Conservation (phyloP, 1,140 invertebrate genomes). For the Atta colombica region DNA sequence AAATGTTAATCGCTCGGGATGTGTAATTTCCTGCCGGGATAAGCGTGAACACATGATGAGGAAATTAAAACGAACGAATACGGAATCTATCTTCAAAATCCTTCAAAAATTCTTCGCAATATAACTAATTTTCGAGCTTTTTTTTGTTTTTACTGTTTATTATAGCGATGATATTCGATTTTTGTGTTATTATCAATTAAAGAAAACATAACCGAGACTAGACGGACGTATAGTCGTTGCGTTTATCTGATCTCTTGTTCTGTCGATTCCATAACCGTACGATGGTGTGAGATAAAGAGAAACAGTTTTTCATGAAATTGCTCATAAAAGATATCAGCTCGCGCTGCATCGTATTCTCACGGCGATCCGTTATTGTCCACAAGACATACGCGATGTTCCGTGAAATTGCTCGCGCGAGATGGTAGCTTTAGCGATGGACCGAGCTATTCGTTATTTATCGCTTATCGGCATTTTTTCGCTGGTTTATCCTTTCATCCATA, state of each 20-base stretch:
- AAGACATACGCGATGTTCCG: conserved; percentile 19
- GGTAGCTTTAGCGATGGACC: background rate
- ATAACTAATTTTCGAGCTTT: background rate
- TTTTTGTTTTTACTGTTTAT: background rate
- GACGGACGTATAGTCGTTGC: background rate
- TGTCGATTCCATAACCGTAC: background rate
- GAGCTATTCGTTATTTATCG: conserved; percentile 30
- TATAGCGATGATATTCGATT: background rate
- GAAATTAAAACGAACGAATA: conserved; percentile 1
- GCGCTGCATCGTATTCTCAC: background rate
- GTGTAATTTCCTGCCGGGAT: conserved; percentile 9
- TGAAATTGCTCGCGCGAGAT: conserved; percentile 51
- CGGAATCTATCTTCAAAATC: background rate
- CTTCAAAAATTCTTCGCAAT: conserved; percentile 13
- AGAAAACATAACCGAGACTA: conserved; percentile 19
- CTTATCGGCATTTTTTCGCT: background rate
- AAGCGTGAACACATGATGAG: background rate
- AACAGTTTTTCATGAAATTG: conserved; percentile 32
- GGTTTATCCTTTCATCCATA: background rate
- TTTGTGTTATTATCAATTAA: conserved; percentile 62
- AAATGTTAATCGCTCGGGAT: background rate
- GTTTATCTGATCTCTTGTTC: background rate
- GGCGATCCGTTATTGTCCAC: conserved; percentile 25
- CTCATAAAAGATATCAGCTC: conserved; percentile 38
- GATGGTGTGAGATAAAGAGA: conserved; percentile 18